phyloP scores from a whole-genome alignment of 2,888 invertebrate genomes.

The Macrosiphum euphorbiae region DNA sequence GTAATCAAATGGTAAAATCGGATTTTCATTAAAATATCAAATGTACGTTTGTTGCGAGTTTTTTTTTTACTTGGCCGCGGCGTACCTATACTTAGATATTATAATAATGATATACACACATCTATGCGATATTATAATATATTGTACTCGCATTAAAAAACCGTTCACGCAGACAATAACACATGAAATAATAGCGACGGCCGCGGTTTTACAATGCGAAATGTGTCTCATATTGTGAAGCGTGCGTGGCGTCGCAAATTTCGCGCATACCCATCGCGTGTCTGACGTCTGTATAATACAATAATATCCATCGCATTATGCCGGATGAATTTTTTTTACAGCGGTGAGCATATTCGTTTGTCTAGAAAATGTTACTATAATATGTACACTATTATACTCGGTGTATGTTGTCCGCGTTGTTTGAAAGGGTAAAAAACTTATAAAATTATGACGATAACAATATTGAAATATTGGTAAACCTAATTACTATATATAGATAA shows the following conservation, averaged over 20 bases:
- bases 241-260: neutral
- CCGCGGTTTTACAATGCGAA: neutral
- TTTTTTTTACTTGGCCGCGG: neutral
- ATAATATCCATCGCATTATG: neutral
- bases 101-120: neutral
- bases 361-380: neutral
- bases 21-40: constrained; percentile 42
- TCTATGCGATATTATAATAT: neutral
- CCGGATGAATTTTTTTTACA: neutral
- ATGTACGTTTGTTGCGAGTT: neutral
- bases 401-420: neutral
- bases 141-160: neutral
- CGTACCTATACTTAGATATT: neutral
- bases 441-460: neutral
- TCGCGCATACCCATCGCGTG: neutral
- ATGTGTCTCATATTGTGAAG: neutral
- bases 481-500: too few species aligned
- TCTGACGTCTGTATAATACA: neutral
- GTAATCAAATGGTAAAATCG: constrained; percentile 31
- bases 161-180: neutral
- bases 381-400: too few species aligned
- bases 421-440: neutral
- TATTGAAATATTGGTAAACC: neutral
- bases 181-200: neutral
- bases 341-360: neutral